Conservation (phyloP, 37 sponge, comb jelly and placozoan genomes). For the Ephydatia muelleri region DNA sequence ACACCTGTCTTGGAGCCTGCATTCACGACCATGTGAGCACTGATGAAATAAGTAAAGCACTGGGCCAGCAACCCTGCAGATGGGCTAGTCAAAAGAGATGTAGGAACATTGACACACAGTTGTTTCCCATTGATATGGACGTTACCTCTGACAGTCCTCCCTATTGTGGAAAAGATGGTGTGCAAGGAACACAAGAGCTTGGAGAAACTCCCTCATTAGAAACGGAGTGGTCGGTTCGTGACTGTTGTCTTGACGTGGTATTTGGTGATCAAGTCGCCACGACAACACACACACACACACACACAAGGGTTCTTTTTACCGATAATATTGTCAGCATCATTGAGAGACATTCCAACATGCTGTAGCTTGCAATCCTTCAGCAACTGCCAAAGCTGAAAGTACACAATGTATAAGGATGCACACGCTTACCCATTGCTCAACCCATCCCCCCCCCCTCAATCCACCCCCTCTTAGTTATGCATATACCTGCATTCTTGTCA, state of each 20-base stretch:
- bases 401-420: not conserved
- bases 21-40: constrained; percentile 8
- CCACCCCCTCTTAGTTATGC: too few relatives aligned
- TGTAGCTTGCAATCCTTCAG: constrained; percentile 66
- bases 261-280: not conserved
- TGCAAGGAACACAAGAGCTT: constrained; percentile 53
- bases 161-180: constrained; percentile 33
- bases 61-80: not conserved
- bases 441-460: too few relatives aligned
- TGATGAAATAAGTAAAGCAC: constrained; percentile 26
- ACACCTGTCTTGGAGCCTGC: constrained; percentile 25
- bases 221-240: constrained; percentile 22
- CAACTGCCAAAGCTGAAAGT: constrained; percentile 71
- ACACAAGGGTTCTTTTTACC: constrained; percentile 11
- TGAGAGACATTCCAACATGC: constrained; percentile 25
- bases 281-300: too few relatives aligned
- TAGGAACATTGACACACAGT: not conserved
- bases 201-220: constrained; percentile 85
- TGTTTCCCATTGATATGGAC: too few relatives aligned
- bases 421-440: not conserved
- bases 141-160: too few relatives aligned
- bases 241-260: not conserved
- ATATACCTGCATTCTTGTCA: constrained; percentile 17
- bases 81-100: not conserved
- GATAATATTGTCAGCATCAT: constrained; percentile 29